phyloP scores from a whole-genome alignment of 2,113 vertebrate species.

The Brienomyrus brachyistius region DNA sequence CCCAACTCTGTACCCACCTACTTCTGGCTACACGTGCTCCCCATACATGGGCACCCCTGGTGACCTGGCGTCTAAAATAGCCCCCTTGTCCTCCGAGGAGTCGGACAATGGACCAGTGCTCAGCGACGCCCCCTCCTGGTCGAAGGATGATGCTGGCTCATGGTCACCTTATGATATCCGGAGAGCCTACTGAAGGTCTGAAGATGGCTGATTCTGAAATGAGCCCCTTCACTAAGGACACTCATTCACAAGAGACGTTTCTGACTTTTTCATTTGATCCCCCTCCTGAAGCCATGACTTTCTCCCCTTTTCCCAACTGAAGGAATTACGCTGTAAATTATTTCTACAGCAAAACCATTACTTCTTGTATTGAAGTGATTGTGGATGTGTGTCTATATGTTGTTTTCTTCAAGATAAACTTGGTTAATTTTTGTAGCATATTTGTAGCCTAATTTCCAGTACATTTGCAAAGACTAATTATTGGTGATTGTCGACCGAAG shows the following conservation, averaged over 20 bases:
- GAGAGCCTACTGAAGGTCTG: conserved; percentile 56
- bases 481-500: neutral
- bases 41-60: conserved; percentile 57
- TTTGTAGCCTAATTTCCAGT: neutral
- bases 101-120: conserved; percentile 34
- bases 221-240: neutral
- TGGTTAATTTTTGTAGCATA: neutral
- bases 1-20: conserved; percentile 48
- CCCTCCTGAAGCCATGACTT: neutral
- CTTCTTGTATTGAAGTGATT: neutral
- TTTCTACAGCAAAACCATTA: conserved; percentile 9
- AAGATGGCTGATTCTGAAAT: neutral
- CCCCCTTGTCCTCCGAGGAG: conserved; percentile 52
- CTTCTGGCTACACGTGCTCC: conserved; percentile 58
- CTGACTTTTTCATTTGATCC: neutral
- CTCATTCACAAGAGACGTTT: neutral
- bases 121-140: conserved; percentile 61
- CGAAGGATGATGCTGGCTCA: conserved; percentile 62
- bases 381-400: neutral
- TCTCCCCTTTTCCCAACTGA: neutral
- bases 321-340: neutral
- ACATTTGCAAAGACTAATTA: neutral
- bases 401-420: neutral
- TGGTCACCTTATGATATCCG: conserved; percentile 67
- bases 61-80: conserved; percentile 57